phyloP scores from a whole-genome alignment of 2,888 invertebrate species.

The Pseudococcus longispinus region DNA sequence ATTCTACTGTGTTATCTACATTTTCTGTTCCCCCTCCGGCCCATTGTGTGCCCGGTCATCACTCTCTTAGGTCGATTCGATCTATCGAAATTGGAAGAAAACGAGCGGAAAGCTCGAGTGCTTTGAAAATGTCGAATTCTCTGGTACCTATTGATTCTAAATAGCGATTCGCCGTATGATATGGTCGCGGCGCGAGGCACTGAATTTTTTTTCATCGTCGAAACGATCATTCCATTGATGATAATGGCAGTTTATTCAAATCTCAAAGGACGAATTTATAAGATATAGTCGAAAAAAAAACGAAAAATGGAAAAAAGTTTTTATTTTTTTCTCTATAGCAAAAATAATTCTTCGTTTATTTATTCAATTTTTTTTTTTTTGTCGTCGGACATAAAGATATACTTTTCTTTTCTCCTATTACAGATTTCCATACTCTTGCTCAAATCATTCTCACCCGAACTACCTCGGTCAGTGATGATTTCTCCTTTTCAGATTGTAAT shows the following conservation, averaged over 20 bases:
- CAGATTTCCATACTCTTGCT: slow-evolving; percentile 81
- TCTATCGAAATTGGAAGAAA: neutral
- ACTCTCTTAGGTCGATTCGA: neutral
- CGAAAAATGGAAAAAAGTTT: neutral
- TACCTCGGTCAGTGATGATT: slow-evolving; percentile 62
- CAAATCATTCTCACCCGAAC: slow-evolving; percentile 74
- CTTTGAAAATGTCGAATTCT: slow-evolving; percentile 1
- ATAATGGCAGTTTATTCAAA: neutral
- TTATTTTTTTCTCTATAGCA: neutral
- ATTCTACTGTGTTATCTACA: neutral
- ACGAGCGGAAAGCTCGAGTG: neutral
- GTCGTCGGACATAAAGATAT: slow-evolving; percentile 45
- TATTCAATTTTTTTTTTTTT: slow-evolving; percentile 8
- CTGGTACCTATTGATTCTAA: neutral
- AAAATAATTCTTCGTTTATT: neutral
- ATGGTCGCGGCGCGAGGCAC: neutral
- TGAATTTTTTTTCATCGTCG: neutral
- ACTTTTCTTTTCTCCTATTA: slow-evolving; percentile 66
- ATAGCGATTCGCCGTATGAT: slow-evolving; percentile 23
- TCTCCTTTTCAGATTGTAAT: slow-evolving; percentile 53
- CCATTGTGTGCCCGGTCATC: neutral
- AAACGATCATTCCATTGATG: neutral
- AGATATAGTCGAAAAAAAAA: too few species aligned
- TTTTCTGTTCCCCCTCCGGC: neutral
- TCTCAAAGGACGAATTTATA: slow-evolving; percentile 48